Base-by-base conservation (phyloP, 2,797 vertebrate species). In the Pipistrellus pipistrellus region DNA sequence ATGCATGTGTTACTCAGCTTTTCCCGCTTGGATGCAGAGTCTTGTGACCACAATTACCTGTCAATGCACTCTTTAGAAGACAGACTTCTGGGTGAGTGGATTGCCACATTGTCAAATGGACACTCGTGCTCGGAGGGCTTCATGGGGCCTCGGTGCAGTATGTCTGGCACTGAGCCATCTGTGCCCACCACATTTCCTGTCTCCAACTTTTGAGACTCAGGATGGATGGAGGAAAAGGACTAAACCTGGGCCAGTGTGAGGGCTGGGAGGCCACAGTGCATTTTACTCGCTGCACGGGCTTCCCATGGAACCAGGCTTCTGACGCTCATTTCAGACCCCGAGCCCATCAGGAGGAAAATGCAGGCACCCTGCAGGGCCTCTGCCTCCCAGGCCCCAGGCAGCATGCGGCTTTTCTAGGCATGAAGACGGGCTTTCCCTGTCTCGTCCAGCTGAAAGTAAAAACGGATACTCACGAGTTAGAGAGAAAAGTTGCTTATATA, bases 61-160 rank as follows among this genome's bases (percentile, higher is more conserved):
- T 97, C 97, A 72, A 97, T 98, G 69, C 95, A 96, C 94, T 98
- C 91, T 93, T 96, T 93, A 81, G 97, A 97, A 20, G 86, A 98
- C 71, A 97, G 92, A 71, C 98, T 98, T 10, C 51, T 99, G 44
- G 99, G 99, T 99, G 96, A 98, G 98, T 97, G 90, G 62, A 30
- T 48, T 6, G 85, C 55, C 11, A 35, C 8, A 7, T 0, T 66
- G 20, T 78, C 78, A 57, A 20, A 38, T 48, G 32, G 90, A 82
- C 80, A 95, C 2, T 10, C 1, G 25, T 73, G 62, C 55, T 13
- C 64, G 20, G 68, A 59, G 48, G 48, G 57, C 51, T 83, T 30
- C 23, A 8, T 2, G n/a, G 68, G 51, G 12, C 46, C 57, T 53
- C 38, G 4, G 15, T 59, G 73, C 32, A 1, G 1, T 17, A 30